A percentile compares a stretch with the other conserved stretches of the same genome.
These are phyloP conservation scores for honey bee (Apis mellifera) DNA, from an alignment of 1,140 invertebrate genomes.

Conservation along the genomic window DNA sequence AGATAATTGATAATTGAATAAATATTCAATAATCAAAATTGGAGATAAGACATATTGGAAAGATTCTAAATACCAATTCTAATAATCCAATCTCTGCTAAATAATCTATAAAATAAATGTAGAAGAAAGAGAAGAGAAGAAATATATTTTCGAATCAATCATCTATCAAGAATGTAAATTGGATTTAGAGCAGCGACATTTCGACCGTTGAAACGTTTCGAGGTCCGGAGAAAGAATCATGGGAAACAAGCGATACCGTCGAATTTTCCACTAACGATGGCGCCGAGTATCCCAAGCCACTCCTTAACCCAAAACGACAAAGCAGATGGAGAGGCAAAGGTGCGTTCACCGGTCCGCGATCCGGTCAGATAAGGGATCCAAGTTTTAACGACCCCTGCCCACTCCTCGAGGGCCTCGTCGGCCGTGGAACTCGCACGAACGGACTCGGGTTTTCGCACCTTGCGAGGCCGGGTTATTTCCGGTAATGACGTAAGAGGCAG, in stretches of 20 bases:
- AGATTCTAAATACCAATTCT: too few species aligned
- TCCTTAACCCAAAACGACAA: background rate
- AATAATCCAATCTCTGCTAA: too few species aligned
- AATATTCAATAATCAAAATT: too few species aligned
- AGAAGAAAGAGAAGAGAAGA: too few species aligned
- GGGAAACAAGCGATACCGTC: too few species aligned
- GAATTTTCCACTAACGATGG: slow-evolving; percentile 1
- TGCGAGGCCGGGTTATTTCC: slow-evolving; percentile 60
- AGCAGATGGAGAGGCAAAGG: slow-evolving; percentile 52
- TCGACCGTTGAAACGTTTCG: too few species aligned
- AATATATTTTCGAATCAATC: too few species aligned
- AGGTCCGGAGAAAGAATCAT: background rate
- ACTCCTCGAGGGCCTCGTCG: background rate
- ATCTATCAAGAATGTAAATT: background rate
- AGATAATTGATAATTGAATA: too few species aligned
- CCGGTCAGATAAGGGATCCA: slow-evolving; percentile 53
- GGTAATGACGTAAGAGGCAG: slow-evolving; percentile 62
- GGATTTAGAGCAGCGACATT: too few species aligned
- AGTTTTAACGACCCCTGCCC: slow-evolving; percentile 57
- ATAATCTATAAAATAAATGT: too few species aligned
- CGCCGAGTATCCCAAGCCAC: background rate
- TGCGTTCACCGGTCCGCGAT: slow-evolving; percentile 50
- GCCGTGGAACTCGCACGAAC: slow-evolving; percentile 41
- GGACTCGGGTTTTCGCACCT: slow-evolving; percentile 66
- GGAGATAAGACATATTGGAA: too few species aligned